These are phyloP conservation scores for Globicephala melas DNA, from an alignment of 2,113 vertebrate species.

Conservation along the genomic window DNA sequence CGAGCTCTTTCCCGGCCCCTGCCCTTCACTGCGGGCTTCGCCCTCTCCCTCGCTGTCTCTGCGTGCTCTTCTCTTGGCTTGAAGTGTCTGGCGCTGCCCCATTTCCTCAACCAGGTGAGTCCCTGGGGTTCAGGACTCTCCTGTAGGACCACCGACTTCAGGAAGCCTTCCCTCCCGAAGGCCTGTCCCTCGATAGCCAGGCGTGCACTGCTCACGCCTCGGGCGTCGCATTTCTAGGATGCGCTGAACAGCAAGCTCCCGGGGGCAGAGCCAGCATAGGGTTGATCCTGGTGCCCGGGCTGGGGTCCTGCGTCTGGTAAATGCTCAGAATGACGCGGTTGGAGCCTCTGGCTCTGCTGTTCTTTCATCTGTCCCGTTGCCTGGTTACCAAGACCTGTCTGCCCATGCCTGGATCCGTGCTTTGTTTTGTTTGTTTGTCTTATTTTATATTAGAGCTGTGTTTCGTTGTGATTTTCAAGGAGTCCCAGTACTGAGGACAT, in stretches of 20 bases:
- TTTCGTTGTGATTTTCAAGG: neutral
- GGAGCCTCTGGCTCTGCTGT: fast-evolving
- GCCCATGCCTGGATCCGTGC: neutral
- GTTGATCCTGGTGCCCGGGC: fast-evolving
- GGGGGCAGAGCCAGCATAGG: fast-evolving
- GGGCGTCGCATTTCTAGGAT: fast-evolving
- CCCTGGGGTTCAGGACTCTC: neutral
- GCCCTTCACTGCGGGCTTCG: fast-evolving
- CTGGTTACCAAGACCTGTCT: neutral
- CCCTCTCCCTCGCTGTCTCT: neutral
- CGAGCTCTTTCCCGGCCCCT: fast-evolving
- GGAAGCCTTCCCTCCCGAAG: neutral
- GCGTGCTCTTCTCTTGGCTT: fast-evolving
- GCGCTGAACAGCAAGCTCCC: fast-evolving
- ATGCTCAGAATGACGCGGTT: fast-evolving
- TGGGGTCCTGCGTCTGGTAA: fast-evolving
- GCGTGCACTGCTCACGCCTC: fast-evolving
- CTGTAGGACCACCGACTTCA: too few relatives aligned
- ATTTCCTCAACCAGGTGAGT: fast-evolving
- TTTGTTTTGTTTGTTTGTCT: neutral
- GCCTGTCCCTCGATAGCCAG: too few relatives aligned
- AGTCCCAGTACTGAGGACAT: neutral
- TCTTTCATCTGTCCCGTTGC: neutral
- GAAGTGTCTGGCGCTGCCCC: fast-evolving
- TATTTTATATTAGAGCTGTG: neutral